Evolutionary conservation across 1,140 invertebrate species (phyloP), one percentile per base, ranked within the genome.

Genomic region (Pogonognathellus flavescens): DNA sequence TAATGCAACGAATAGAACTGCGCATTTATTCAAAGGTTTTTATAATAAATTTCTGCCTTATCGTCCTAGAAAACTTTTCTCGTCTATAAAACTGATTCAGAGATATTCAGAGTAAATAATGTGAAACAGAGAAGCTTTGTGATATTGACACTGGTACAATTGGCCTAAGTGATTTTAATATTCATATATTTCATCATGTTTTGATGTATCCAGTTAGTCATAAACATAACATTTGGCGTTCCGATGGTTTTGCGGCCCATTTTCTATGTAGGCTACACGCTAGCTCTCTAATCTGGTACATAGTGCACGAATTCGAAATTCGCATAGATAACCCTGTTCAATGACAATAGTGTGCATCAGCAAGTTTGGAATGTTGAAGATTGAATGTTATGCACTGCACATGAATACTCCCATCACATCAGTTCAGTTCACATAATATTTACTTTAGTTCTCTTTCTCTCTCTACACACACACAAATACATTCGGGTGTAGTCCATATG

Each of bases 301-400:
- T 76, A 31, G n/a, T 66, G 62, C 62, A 66, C 62, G 62, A 66
- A 66, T 66, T 66, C 20, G 25, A 31, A 49, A 76, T 50, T 76
- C 70, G 25, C 41, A 50, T 76, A 76, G 70, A 76, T 76, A 76
- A 76, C 70, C 70, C 62, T 31, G 70, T 76, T 76, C 70, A 76
- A 76, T 76, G 70, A 76, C 70, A 50, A 76, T 76, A 41, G 70
- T 76, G 25, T 76, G 70, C 70, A 76, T 76, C 70, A 76, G 70
- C 70, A 76, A 76, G 22, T 76, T 76, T 76, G n/a, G 41, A 50
- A 72, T 72, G 66, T 25, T 50, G 8, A 50, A 76, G 70, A 76
- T 76, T 76, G 70, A 76, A 76, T 76, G 70, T 76, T 25, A 76
- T 76, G 41, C 70, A 25, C 70, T 76, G 70, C 41, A 41, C 25